A percentile compares a stretch with the other conserved stretches of the same genome.
Conservation (phyloP, 2,797 vertebrate species). For the Mormyrus proboscirostris region DNA sequence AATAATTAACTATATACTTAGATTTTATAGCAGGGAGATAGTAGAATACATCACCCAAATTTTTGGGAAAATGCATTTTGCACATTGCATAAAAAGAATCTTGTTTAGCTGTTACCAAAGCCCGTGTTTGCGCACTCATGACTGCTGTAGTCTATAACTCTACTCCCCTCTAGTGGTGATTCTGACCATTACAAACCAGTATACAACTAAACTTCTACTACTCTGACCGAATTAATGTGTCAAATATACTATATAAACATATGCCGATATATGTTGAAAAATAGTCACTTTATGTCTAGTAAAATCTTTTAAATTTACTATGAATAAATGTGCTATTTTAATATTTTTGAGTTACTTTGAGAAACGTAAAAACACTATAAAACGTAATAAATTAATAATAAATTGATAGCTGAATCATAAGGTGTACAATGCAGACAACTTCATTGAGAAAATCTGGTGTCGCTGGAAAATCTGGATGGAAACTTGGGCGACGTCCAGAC, state of each 20-base stretch:
- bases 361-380: neutral
- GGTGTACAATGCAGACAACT: neutral
- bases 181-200: neutral
- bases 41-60: neutral
- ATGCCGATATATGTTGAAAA: neutral
- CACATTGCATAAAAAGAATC: neutral
- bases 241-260: neutral
- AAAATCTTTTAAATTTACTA: neutral
- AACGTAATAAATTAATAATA: neutral
- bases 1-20: neutral
- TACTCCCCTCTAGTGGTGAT: constrained; percentile 26
- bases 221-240: neutral
- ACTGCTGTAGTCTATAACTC: neutral
- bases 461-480: constrained; percentile 14
- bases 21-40: neutral
- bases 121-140: neutral
- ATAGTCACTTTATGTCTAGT: neutral
- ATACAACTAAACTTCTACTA: neutral
- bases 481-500: constrained; percentile 19
- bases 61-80: neutral
- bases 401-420: neutral
- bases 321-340: neutral
- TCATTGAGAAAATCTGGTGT: constrained; percentile 6
- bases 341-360: neutral
- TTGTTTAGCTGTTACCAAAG: neutral